A percentile compares a stretch with the other conserved stretches of the same genome.
These are phyloP conservation scores for Sylvia atricapilla DNA, from an alignment of 2,113 vertebrate species.

Conservation along the genomic window DNA sequence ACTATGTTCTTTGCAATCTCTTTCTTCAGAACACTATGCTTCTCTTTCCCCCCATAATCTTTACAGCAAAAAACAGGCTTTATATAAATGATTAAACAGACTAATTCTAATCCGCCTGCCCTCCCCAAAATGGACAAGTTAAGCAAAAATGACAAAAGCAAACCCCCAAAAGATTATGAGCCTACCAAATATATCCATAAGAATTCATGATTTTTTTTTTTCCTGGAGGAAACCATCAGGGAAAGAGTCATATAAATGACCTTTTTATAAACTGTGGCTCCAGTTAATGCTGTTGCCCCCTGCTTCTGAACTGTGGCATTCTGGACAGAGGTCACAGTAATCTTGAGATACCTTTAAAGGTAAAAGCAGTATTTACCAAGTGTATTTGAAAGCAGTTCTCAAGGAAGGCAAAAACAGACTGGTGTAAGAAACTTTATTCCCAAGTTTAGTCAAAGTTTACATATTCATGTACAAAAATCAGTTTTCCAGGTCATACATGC, in stretches of 20 bases:
- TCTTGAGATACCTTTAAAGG: background rate
- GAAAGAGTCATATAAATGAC: background rate
- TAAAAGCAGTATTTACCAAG: background rate
- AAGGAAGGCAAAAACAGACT: background rate
- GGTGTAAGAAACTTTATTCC: background rate
- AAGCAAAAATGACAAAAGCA: accelerated
- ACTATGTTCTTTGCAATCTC: background rate
- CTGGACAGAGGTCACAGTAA: background rate
- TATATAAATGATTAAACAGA: background rate
- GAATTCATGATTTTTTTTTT: background rate
- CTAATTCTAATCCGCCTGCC: background rate
- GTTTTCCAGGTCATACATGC: accelerated
- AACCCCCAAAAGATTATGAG: background rate
- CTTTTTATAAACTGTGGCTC: background rate
- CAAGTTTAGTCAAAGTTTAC: background rate
- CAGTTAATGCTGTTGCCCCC: background rate
- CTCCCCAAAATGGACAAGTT: background rate
- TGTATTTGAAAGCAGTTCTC: background rate
- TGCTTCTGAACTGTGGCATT: background rate
- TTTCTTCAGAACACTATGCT: background rate
- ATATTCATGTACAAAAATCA: background rate
- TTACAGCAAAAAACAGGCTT: background rate
- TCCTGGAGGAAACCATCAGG: background rate
- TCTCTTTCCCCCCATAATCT: background rate
- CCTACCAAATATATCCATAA: background rate